Base-by-base conservation (phyloP, 2,113 vertebrate genomes). In the Atractosteus spatula region DNA sequence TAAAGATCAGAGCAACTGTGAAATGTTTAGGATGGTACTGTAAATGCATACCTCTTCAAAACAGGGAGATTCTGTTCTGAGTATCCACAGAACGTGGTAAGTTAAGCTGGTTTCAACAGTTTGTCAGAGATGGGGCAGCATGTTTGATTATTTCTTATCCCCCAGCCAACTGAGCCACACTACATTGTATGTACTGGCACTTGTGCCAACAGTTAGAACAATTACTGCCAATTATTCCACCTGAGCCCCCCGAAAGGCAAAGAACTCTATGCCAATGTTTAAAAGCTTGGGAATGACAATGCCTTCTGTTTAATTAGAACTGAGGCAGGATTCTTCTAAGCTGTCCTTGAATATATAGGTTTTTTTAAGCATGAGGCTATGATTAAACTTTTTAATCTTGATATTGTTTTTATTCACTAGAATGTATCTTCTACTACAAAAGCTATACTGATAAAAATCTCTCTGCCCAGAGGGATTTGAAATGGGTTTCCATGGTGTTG, bases 221-320 rank as follows among this genome's bases (percentile, higher is more conserved):
- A 77, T 82, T 76, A 81, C 72, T 80, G 79, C 79, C 79, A 78
- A 71, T 77, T 76, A 74, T 51, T 74, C 72, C 78, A 77, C 78
- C 76, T 73, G 66, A 41, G 51, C 73, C 55, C 71, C 17, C 16
- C 61, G 73, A 76, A 69, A 66, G 65, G 75, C 43, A 67, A 57
- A 72, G 70, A 56, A 67, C 41, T 43, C 42, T 0, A 69, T 75
- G 79, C 75, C 79, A 78, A 76, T 51, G 64, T 69, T 79, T 79
- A 76, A 79, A 76, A 76, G 74, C 75, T 78, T 82, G 80, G 79
- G 77, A 79, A 47, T 69, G 67, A 73, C 78, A 71, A 65, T 74
- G 65, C 74, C 75, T 74, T 75, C 72, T 77, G 78, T 79, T 80
- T 79, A 79, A 79, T 82, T 82, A 82, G 75, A 77, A 77, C 80